Conservation (phyloP, 2,888 invertebrate species). For the Spodoptera picta region DNA sequence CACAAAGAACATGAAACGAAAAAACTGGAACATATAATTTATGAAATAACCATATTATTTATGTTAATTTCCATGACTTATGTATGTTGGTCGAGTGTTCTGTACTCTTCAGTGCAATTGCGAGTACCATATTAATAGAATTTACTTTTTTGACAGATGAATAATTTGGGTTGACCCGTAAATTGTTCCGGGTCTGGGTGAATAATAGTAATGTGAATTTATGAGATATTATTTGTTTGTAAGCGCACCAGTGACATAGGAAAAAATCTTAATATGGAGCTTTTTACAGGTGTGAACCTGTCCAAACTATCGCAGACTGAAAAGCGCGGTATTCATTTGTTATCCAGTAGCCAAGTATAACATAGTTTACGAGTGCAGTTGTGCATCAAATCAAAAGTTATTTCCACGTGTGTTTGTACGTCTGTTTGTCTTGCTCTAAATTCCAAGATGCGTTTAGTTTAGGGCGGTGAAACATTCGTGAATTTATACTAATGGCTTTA, state of each 20-base stretch:
- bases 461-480: conserved; percentile 23
- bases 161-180: too few relatives aligned
- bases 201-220: too few relatives aligned
- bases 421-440: conserved; percentile 36
- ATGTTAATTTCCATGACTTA: conserved; percentile 10
- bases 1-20: conserved; percentile 48
- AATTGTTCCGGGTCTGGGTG: too few relatives aligned
- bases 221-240: too few relatives aligned
- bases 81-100: too few relatives aligned
- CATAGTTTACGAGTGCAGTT: conserved; percentile 13
- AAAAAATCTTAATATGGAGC: too few relatives aligned
- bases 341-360: conserved; percentile 13
- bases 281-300: conserved; percentile 32
- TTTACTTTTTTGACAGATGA: too few relatives aligned
- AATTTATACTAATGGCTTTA: conserved; percentile 33
- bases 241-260: too few relatives aligned
- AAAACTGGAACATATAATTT: conserved; percentile 42
- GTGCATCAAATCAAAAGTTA: conserved; percentile 14
- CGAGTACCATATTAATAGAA: too few relatives aligned
- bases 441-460: conserved; percentile 41
- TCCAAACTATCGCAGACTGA: too few relatives aligned
- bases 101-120: too few relatives aligned
- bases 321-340: neutral
- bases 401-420: conserved; percentile 10
- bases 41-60: conserved; percentile 21